Evolutionary conservation across 1,140 invertebrate genomes (phyloP), one percentile per base, ranked within the genome.

Genomic region (Sitophilus oryzae): DNA sequence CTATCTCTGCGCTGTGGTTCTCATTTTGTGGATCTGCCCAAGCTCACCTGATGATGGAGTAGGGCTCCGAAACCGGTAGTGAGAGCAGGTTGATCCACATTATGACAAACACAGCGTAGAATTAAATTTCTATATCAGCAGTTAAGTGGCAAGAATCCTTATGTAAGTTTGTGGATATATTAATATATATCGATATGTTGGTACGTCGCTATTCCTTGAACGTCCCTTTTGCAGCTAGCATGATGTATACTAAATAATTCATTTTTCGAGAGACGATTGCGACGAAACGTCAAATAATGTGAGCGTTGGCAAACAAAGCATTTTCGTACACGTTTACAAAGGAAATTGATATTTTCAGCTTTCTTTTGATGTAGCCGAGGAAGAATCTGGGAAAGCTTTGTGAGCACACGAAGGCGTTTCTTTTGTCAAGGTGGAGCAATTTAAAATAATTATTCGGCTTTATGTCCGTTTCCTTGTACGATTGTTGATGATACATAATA

Each of bases 241-340:
- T 53, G 41, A 53, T 53, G 51, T 55, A 55, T 55, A 55, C 52
- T 55, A 55, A 55, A 55, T 55, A 55, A 55, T 55, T 55, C 52
- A 55, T 55, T 55, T 55, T 55, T 55, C 52, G 52, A 48, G 52
- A 55, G 52, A 55, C 36, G 52, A 55, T 48, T 55, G 52, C 52
- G 20, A 48, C 44, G 37, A 47, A 22, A 55, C 52, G 44, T 55
- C 44, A 55, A 53, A 49, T 48, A 55, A 55, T 55, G 25, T 55
- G 52, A 55, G 44, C 52, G 20, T 55, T 42, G 3, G 22, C 52
- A 55, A 55, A 55, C 52, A 55, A 55, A 48, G 44, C 44, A 35
- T 47, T 55, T 55, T 55, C 46, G 52, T 55, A 55, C 52, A 46
- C 44, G 45, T 48, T 55, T 48, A 55, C 52, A 55, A 55, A 55